phyloP scores from a whole-genome alignment of 2,797 vertebrate species.

The Sebastes taczanowskii region DNA sequence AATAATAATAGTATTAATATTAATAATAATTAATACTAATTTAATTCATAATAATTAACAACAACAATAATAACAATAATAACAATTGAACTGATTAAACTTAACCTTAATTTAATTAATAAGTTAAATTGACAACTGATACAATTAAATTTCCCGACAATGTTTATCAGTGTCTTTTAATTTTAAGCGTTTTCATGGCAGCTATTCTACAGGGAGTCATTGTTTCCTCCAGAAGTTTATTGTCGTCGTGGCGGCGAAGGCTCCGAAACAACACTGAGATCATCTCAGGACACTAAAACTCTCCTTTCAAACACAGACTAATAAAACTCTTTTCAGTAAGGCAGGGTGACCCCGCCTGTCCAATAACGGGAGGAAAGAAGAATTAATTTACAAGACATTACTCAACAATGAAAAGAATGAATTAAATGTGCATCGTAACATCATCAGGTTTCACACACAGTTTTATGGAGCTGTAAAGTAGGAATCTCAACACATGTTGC shows the following conservation, averaged over 20 bases:
- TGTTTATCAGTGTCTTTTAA: background rate
- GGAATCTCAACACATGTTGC: background rate
- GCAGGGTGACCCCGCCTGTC: constrained; percentile 10
- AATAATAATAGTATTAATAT: too few relatives aligned
- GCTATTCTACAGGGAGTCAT: background rate
- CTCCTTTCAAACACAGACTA: background rate
- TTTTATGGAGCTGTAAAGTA: background rate
- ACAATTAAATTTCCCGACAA: background rate
- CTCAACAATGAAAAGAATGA: background rate
- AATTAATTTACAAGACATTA: background rate
- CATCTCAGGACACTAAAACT: constrained; percentile 7
- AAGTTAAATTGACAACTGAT: background rate
- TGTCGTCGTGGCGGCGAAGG: background rate
- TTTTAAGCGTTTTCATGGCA: background rate
- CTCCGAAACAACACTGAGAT: constrained; percentile 22
- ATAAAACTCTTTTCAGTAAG: background rate
- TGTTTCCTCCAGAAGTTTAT: background rate
- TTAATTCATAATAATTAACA: too few relatives aligned
- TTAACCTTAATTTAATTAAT: background rate
- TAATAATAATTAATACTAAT: too few relatives aligned
- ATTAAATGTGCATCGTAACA: background rate
- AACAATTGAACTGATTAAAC: background rate
- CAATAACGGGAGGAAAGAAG: background rate
- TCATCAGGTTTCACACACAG: background rate
- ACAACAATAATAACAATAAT: background rate